Base-by-base conservation (phyloP, 2,113 vertebrate species). In the Lagopus leucura region DNA sequence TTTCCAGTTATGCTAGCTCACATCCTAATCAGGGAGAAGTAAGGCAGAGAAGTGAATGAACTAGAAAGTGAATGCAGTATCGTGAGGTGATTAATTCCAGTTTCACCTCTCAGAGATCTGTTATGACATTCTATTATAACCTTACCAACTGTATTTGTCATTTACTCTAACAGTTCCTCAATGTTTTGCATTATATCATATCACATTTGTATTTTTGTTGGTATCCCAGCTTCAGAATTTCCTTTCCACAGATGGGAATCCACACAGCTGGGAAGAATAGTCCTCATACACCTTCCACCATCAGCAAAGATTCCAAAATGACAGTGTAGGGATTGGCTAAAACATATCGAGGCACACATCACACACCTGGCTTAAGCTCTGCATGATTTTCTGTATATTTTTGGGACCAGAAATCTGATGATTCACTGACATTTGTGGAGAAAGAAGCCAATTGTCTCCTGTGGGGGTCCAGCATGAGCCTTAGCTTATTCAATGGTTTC, bases 321-420 rank as follows among this genome's bases (percentile, higher is more conserved):
- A 32, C 1, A 1, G 40, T 19, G 19, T 10, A 16, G 18, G 0
- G 0, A 13, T 21, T 52, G 4, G 9, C 16, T 70, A 74, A 58
- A 21, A n/a, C 7, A 24, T 15, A 14, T 27, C 2, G 17, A 54
- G 65, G n/a, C 21, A 34, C 1, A 21, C 11, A 3, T 45, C 2
- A 0, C 4, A 32, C 55, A 38, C 13, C 34, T 10, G 2, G 47
- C 17, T 13, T 86, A 32, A 38, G 66, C 65, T 52, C 8, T 34
- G 17, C 5, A 6, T n/a, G 25, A 7, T 77, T 81, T 81, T 61
- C 72, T 55, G 20, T 13, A 2, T 14, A 14, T 86, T 77, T 48
- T 6, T 70, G 75, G 38, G 11, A 43, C 43, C 34, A 64, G 24
- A 48, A 43, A 16, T 43, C 15, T 43, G 28, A 21, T 43, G 13